Evolutionary conservation across 2,888 invertebrate genomes (phyloP).

Genomic region (Nematopogon swammerdamellus): DNA sequence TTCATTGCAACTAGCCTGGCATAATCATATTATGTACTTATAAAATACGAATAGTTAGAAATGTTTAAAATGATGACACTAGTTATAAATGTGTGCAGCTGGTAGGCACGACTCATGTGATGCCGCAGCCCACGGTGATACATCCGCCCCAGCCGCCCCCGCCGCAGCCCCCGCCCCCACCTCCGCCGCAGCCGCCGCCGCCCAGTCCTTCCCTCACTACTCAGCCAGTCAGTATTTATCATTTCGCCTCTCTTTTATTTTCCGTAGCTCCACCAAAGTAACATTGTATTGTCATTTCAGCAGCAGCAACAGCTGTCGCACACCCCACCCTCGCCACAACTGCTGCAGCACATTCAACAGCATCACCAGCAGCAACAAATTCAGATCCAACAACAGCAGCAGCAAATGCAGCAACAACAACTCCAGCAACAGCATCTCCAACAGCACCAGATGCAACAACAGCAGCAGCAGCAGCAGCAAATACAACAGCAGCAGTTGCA

Average conservation of each 20-base stretch:
- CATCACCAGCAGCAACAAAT: conserved; percentile 4
- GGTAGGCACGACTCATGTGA: conserved; percentile 42
- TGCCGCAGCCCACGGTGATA: conserved; percentile 46
- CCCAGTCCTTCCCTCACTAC: conserved; percentile 23
- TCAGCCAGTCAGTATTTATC: no score
- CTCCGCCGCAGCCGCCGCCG: conserved; percentile 16
- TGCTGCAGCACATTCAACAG: conserved; percentile 25
- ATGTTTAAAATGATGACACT: no score
- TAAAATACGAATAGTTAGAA: no score
- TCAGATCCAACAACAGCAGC: conserved; percentile 3
- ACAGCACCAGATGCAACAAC: conserved; percentile 15
- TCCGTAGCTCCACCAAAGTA: no score
- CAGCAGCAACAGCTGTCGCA: conserved; percentile 20
- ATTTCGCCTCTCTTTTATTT: neutral
- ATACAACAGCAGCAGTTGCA: conserved; percentile 10
- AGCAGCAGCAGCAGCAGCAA: conserved; percentile 21
- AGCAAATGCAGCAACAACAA: conserved; percentile 17
- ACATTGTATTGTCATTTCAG: no score
- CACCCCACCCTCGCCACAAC: conserved; percentile 17
- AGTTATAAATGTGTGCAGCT: no score
- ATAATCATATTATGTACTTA: no score
- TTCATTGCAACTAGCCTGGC: no score
- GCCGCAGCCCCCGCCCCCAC: conserved; percentile 43
- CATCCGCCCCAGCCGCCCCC: conserved; percentile 49
- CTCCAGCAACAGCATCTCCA: conserved; percentile 17